A percentile compares a stretch with the other conserved stretches of the same genome.
Evolutionary conservation across 2,113 vertebrate species (phyloP).

Genomic region (Pomatostomus ruficeps): DNA sequence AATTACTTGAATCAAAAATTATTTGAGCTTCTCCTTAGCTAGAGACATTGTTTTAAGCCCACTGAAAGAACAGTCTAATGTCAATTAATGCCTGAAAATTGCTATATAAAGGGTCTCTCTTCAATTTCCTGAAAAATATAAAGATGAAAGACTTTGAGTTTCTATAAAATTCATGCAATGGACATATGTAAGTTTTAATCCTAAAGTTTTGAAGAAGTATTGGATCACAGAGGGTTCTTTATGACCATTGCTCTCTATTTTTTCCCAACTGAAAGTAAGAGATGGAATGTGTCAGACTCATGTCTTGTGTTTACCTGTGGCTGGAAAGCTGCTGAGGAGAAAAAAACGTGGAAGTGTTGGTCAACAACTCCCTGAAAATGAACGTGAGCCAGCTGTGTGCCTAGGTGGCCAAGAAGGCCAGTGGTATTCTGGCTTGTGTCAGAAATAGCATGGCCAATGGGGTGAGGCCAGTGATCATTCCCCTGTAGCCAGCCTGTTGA

Average conservation of each 20-base stretch:
- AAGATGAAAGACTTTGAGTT: background rate
- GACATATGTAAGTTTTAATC: background rate
- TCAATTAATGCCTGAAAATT: background rate
- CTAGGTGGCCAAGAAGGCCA: background rate
- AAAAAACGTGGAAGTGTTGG: background rate
- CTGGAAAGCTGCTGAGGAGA: background rate
- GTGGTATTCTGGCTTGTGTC: background rate
- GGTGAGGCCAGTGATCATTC: background rate
- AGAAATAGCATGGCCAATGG: background rate
- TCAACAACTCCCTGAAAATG: background rate
- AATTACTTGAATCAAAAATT: background rate
- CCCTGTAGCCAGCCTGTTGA: background rate
- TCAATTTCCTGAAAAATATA: background rate
- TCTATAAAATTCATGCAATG: background rate
- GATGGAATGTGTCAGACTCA: background rate
- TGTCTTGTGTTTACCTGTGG: background rate
- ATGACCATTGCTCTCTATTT: accelerated
- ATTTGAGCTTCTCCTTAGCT: background rate
- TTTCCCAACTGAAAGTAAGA: background rate
- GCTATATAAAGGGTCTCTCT: accelerated
- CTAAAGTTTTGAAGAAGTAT: background rate
- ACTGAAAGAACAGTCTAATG: background rate
- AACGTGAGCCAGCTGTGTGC: background rate
- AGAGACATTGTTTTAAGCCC: background rate
- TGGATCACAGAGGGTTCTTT: background rate